A percentile compares a stretch with the other conserved stretches of the same genome.
Conservation (phyloP, 2,888 invertebrate species). For the Himalopsyche tibetana region DNA sequence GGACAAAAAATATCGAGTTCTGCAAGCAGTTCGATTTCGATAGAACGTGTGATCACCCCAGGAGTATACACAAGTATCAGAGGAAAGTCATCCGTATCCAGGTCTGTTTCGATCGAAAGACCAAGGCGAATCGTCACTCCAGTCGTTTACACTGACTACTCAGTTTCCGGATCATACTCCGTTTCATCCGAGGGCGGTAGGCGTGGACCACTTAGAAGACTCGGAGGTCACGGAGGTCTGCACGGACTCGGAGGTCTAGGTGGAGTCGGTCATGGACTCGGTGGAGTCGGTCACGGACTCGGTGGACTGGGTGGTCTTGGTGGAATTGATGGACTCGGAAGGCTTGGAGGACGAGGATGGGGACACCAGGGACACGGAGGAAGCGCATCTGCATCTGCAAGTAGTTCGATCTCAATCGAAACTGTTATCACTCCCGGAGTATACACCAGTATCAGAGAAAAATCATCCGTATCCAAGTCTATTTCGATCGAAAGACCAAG, state of each 20-base stretch:
- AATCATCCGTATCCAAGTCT: conserved; percentile 14
- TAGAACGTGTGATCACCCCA: conserved; percentile 49
- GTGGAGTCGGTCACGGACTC: conserved; percentile 7
- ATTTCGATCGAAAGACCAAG: conserved; percentile 46
- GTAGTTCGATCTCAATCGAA: conserved; percentile 47
- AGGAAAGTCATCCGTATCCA: conserved; percentile 4
- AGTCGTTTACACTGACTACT: too few relatives aligned
- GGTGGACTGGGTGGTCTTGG: conserved; percentile 29
- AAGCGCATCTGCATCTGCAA: conserved; percentile 24
- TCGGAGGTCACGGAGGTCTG: background rate
- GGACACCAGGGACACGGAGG: conserved; percentile 44
- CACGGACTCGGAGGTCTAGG: too few relatives aligned
- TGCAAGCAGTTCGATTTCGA: conserved; percentile 44
- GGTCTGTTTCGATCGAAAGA: conserved; percentile 46
- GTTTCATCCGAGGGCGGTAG: too few relatives aligned
- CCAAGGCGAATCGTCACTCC: too few relatives aligned
- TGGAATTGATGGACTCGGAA: conserved; percentile 7
- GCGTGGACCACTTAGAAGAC: background rate
- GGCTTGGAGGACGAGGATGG: conserved; percentile 14
- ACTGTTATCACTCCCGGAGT: conserved; percentile 44
- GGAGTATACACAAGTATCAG: conserved; percentile 12
- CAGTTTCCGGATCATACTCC: background rate
- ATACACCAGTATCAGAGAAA: conserved; percentile 13
- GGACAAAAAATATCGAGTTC: background rate
- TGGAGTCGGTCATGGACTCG: background rate